A percentile compares a stretch with the other conserved stretches of the same genome.
Conservation (phyloP, 2,888 invertebrate genomes). For the Pollenia amentaria region DNA sequence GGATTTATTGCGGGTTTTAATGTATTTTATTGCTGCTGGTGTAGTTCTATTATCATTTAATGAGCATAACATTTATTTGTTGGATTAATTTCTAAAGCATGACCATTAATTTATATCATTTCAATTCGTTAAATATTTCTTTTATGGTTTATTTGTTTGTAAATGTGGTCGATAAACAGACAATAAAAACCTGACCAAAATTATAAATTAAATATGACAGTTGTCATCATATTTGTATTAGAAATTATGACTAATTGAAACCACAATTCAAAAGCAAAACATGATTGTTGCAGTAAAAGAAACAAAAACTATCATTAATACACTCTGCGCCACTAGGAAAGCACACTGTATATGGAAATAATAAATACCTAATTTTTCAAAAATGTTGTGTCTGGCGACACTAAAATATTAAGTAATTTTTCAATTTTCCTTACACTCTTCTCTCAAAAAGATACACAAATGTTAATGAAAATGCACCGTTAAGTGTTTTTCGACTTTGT, state of each 20-base stretch:
- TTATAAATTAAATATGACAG: conserved; percentile 38
- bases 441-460: no score
- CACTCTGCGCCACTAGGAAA: neutral
- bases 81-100: conserved; percentile 25
- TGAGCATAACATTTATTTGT: conserved; percentile 28
- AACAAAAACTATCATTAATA: no score
- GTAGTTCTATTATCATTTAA: conserved; percentile 40
- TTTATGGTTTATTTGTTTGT: conserved; percentile 33
- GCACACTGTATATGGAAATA: no score
- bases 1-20: no score
- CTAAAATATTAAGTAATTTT: no score
- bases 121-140: conserved; percentile 7
- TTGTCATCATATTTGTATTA: conserved; percentile 38
- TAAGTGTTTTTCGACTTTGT: no score
- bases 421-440: no score
- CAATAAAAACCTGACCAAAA: conserved; percentile 35
- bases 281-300: conserved; percentile 1
- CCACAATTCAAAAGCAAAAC: conserved; percentile 50
- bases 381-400: no score
- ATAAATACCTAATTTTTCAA: no score
- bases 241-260: conserved; percentile 54
- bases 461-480: no score
- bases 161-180: conserved; percentile 28
- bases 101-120: conserved; percentile 9
- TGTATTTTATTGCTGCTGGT: neutral